A percentile compares a stretch with the other conserved stretches of the same genome.
Evolutionary conservation across 2,888 invertebrate genomes (phyloP).

Genomic region (Netelia melanura): DNA sequence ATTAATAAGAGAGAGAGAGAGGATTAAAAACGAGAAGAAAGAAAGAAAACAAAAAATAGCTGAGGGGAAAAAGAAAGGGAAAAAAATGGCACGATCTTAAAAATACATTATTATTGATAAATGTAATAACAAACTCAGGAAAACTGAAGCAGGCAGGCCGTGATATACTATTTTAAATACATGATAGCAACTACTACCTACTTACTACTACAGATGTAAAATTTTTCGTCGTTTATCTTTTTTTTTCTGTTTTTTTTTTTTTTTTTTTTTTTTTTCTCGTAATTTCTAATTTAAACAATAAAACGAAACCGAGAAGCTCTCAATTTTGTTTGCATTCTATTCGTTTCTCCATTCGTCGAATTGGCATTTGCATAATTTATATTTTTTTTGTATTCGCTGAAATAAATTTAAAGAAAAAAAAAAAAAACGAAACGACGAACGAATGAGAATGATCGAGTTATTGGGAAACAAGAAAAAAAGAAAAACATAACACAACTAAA

Average conservation of each 20-base stretch:
- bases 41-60: not conserved
- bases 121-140: constrained; percentile 84
- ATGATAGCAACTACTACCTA: constrained; percentile 75
- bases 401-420: constrained; percentile 53
- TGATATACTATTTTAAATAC: constrained; percentile 79
- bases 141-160: constrained; percentile 85
- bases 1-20: not conserved
- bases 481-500: not conserved
- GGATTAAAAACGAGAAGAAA: constrained; percentile 14
- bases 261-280: constrained; percentile 45
- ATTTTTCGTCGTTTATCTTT: constrained; percentile 67
- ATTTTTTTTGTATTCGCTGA: constrained; percentile 78
- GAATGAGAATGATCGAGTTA: not conserved
- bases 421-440: not conserved
- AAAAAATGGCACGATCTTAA: constrained; percentile 68
- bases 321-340: constrained; percentile 71
- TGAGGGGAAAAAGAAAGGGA: constrained; percentile 4
- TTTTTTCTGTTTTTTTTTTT: constrained; percentile 63
- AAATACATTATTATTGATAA: constrained; percentile 74
- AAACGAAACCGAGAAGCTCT: constrained; percentile 52
- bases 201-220: constrained; percentile 76
- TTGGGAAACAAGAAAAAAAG: not conserved
- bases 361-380: not conserved
- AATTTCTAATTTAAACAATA: constrained; percentile 42
- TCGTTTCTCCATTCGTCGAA: constrained; percentile 76